Percentiles rank a stretch among this genome's conserved stretches.
These are phyloP conservation scores for Paraplagusia blochii DNA, from an alignment of 2,113 vertebrate genomes.

Conservation along the genomic window DNA sequence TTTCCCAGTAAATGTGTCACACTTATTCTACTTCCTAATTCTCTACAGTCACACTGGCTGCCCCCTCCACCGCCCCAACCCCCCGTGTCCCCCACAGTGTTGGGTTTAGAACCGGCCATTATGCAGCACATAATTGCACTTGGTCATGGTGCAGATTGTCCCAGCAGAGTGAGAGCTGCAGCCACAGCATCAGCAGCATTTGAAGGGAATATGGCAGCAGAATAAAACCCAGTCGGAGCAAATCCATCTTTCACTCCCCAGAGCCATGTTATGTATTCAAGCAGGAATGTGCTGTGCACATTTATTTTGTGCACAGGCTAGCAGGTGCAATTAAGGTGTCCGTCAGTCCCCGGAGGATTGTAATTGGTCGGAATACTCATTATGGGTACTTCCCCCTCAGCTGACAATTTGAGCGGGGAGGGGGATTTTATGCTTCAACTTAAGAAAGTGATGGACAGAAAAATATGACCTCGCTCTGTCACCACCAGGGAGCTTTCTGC, in stretches of 20 bases:
- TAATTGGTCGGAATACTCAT: constrained; percentile 58
- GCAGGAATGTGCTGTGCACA: constrained; percentile 36
- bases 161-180: constrained; percentile 53
- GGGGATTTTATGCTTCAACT: not conserved
- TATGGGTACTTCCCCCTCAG: constrained; percentile 20
- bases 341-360: constrained; percentile 24
- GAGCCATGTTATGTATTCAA: constrained; percentile 52
- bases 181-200: constrained; percentile 46
- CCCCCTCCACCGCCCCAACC: constrained; percentile 53
- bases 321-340: constrained; percentile 33
- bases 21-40: constrained; percentile 56
- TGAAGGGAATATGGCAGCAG: constrained; percentile 52
- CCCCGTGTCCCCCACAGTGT: constrained; percentile 64
- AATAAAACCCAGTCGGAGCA: constrained; percentile 56
- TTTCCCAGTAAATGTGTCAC: constrained; percentile 66
- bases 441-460: too few relatives aligned
- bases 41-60: constrained; percentile 58
- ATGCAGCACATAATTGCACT: constrained; percentile 70
- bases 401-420: constrained; percentile 32
- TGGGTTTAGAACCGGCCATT: constrained; percentile 68
- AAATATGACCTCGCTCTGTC: too few relatives aligned
- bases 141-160: constrained; percentile 70
- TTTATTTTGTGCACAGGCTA: constrained; percentile 39
- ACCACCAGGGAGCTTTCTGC: too few relatives aligned
- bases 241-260: constrained; percentile 63